A percentile compares a stretch with the other conserved stretches of the same genome.
Evolutionary conservation across 2,797 vertebrate species (phyloP).

Genomic region (Helarctos malayanus): DNA sequence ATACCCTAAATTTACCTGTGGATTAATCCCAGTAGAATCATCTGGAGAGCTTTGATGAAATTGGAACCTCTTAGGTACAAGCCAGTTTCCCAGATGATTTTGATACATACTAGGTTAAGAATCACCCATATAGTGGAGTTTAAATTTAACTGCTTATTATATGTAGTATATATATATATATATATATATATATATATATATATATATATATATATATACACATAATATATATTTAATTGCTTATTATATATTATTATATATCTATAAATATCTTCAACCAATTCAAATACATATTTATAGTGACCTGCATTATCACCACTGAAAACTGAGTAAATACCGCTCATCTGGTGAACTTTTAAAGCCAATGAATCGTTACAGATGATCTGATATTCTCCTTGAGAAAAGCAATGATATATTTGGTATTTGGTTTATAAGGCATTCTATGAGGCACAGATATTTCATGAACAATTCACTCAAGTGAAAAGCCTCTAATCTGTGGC

Average conservation of each 20-base stretch:
- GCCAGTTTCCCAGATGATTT: not conserved
- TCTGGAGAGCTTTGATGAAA: not conserved
- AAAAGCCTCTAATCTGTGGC: conserved; percentile 8
- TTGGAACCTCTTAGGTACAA: not conserved
- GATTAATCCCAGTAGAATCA: not conserved
- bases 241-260: not conserved
- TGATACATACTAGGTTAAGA: conserved; percentile 1
- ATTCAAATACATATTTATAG: not conserved
- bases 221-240: not conserved
- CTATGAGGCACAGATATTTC: not conserved
- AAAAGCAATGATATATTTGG: conserved; percentile 13
- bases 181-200: no score
- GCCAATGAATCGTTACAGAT: not conserved
- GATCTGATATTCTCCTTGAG: conserved; percentile 27
- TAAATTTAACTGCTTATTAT: conserved; percentile 15
- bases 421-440: not conserved
- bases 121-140: not conserved
- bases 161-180: no score
- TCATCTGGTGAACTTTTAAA: conserved; percentile 17
- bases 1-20: not conserved
- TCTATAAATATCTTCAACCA: not conserved
- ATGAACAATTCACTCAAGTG: not conserved
- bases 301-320: not conserved
- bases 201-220: no score
- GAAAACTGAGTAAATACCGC: not conserved